Conservation (phyloP, 37 sponge, comb jelly and placozoan species). For the Spongia lamella region DNA sequence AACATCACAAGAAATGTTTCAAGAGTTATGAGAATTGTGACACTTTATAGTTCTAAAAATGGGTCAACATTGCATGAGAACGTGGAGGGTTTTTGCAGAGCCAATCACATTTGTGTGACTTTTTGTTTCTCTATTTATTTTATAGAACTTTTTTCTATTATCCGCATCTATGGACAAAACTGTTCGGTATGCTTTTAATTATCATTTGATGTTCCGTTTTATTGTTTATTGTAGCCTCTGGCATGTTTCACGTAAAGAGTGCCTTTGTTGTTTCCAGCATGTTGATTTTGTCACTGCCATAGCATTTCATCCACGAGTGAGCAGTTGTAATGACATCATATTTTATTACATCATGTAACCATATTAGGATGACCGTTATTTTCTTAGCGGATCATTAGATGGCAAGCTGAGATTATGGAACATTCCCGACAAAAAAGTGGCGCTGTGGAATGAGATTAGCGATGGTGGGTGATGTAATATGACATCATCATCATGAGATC, state of each 20-base stretch:
- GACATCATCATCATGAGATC: constrained; percentile 8
- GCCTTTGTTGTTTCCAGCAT: constrained; percentile 93
- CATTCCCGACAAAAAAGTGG: constrained; percentile 94
- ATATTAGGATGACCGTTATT: constrained; percentile 91
- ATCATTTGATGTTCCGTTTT: not conserved
- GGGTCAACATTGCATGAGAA: no score
- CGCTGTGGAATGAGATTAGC: constrained; percentile 94
- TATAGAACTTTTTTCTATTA: constrained; percentile 87
- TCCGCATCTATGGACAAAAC: constrained; percentile 96
- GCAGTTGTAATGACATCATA: not conserved
- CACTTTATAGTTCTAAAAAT: no score
- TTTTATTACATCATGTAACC: not conserved
- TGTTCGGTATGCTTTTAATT: constrained; percentile 60
- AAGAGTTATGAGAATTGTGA: no score
- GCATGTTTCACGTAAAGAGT: constrained; percentile 90
- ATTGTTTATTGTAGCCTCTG: constrained; percentile 60
- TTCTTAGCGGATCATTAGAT: constrained; percentile 93
- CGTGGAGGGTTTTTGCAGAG: no score
- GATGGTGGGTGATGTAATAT: constrained; percentile 49
- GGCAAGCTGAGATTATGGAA: constrained; percentile 94
- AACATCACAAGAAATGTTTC: no score
- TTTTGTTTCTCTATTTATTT: constrained; percentile 6
- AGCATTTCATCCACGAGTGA: constrained; percentile 91
- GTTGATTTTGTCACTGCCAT: constrained; percentile 94
- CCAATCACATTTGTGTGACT: not conserved